Base-by-base conservation (phyloP, 2,888 invertebrate genomes). In the Amphipyra tragopoginis region DNA sequence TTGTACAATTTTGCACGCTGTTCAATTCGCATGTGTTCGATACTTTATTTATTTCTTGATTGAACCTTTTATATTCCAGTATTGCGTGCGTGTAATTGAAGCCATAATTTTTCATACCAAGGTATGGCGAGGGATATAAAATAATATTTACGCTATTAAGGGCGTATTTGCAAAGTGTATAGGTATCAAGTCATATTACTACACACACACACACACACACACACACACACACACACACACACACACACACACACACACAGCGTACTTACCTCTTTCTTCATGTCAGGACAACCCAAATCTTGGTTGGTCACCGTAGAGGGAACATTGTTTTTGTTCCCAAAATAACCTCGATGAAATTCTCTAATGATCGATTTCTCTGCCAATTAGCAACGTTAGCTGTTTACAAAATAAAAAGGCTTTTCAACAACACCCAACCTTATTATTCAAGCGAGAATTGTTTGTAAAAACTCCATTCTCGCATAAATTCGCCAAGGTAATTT, bases 51-150 rank as follows among this genome's bases (percentile, higher is more conserved):
- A 80, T 77, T 84, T 84, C 80, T 81, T 85, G 86, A 87, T 86
- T 81, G 79, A 65, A 66, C 58, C 74, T 81, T 87, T 83, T 84
- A 85, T 82, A 84, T 81, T 74, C 81, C 72, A 69, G 82, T 81
- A 75, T 88, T 84, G 88, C 86, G 81, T 86, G 87, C 81, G 62
- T 74, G 79, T 87, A 87, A 90, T 89, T 85, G 84, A 80, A 79
- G 76, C 71, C 76, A 81, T 88, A 83, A 81, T 77, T 81, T 79
- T 71, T 64, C 58, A 44, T 60, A 65, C 77, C 79, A 83, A 86
- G 77, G 79, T 79, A 82, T 78, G 82, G 81, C 79, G 84, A 73
- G 42, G 66, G 55, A 54, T 70, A 68, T 76, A 80, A 81, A 81
- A 79, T 59, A 67, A 74, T 77, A 74, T 82, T 74, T 74, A 64